Base-by-base conservation (phyloP, 2,888 invertebrate genomes). In the Lacanobia oleracea region DNA sequence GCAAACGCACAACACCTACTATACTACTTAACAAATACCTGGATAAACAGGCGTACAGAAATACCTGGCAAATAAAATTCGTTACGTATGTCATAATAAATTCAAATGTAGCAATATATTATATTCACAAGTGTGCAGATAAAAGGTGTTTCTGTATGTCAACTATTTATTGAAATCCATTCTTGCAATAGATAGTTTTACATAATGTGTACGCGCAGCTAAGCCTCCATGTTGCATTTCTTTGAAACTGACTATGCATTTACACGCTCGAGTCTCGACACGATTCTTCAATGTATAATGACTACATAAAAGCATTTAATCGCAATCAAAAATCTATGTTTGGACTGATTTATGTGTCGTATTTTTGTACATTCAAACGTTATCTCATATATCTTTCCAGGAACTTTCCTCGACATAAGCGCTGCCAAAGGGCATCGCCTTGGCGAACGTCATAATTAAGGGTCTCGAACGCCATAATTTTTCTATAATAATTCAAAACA, bases 401-500 rank as follows among this genome's bases (percentile, higher is more conserved):
- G 88, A 91, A 91, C 61, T 75, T 86, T 79, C 77, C 72, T 78
- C 78, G 80, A 78, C 81, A 86, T 82, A 82, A 67, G 77, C 75
- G 78, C 82, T 81, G 88, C 85, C 86, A 83, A 89, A 88, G 87
- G 88, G 88, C 88, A 88, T 86, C 86, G 81, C 75, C 81, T 88
- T 85, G 81, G 84, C 86, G 86, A 90, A 89, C 86, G 73, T 83
- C 81, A 77, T 89, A 90, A 93, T 91, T 88, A 91, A 88, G 87
- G 90, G 89, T 77, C 81, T 86, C 82, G 87, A 73, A 81, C 75
- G 81, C 84, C 86, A 83, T 90, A 88, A 88, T 91, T 91, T 93
- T 90, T 91, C 87, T 90, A 90, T 90, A 92, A 91, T 92, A 91
- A 92, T 92, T 91, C 89, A 91, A 91, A 93, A 92, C 88, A 93